phyloP scores from a whole-genome alignment of 2,113 vertebrate species.

The Callaeas wilsoni region DNA sequence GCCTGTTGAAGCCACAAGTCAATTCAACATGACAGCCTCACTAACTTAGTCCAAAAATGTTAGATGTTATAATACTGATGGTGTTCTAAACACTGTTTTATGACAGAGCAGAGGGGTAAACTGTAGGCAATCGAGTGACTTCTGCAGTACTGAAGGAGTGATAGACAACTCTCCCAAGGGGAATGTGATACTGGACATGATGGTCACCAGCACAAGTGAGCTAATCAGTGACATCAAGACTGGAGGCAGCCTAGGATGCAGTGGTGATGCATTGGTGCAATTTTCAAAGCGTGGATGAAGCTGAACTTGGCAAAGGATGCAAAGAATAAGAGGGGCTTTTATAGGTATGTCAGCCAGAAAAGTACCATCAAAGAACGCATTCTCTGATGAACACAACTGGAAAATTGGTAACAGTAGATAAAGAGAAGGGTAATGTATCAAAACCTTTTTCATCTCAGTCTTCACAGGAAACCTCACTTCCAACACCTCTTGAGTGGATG shows the following conservation, averaged over 20 bases:
- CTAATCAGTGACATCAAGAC: neutral
- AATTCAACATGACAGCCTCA: neutral
- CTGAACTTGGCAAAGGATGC: neutral
- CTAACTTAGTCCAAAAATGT: neutral
- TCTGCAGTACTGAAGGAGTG: neutral
- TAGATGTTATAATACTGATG: neutral
- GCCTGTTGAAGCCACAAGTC: neutral
- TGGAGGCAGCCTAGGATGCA: neutral
- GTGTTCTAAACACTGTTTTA: neutral
- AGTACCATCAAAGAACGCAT: neutral
- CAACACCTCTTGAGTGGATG: neutral
- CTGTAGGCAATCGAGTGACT: fast-evolving
- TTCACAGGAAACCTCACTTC: neutral
- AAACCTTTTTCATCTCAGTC: neutral
- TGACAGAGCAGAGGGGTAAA: neutral
- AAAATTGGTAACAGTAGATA: neutral
- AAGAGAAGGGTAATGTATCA: neutral
- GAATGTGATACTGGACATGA: neutral
- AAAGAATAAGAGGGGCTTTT: neutral
- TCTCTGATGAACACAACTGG: neutral
- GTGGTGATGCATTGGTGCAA: neutral
- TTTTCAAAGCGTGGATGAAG: neutral
- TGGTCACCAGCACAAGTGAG: neutral
- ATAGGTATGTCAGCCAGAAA: neutral
- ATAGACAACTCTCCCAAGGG: neutral